Conservation (phyloP, 2,797 vertebrate species). For the Anolis apletophallus region DNA sequence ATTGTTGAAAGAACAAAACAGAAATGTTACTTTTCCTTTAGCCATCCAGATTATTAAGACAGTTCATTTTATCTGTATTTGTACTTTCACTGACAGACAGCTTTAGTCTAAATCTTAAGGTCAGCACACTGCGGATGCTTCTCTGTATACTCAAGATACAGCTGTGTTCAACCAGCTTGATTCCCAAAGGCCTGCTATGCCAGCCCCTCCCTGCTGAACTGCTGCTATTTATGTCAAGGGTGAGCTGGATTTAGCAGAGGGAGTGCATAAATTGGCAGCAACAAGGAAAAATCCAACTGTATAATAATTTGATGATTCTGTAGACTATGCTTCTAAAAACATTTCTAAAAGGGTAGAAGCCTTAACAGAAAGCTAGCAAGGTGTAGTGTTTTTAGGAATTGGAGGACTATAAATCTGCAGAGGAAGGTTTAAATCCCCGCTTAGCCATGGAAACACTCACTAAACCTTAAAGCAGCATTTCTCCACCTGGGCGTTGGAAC, state of each 20-base stretch:
- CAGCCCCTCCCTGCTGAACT: not conserved
- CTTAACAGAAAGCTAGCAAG: no score
- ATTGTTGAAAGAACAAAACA: not conserved
- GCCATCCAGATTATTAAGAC: not conserved
- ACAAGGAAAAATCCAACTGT: not conserved
- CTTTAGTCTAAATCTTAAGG: not conserved
- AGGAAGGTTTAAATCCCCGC: no score
- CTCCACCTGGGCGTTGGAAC: no score
- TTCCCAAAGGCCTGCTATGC: not conserved
- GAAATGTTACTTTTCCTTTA: not conserved
- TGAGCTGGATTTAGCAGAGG: not conserved
- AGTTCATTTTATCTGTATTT: not conserved
- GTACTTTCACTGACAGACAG: not conserved
- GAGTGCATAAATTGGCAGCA: not conserved
- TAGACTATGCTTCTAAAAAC: not conserved
- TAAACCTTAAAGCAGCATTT: no score
- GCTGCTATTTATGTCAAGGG: not conserved
- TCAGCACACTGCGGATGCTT: not conserved
- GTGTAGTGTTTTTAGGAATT: no score
- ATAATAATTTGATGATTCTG: not conserved
- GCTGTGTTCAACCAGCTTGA: not conserved
- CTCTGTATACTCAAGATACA: conserved; percentile 1
- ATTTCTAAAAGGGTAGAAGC: not conserved
- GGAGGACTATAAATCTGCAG: no score
- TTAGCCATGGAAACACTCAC: no score